A percentile compares a stretch with the other conserved stretches of the same genome.
phyloP scores from a whole-genome alignment of 2,888 invertebrate genomes.

The Dasypolia templi region DNA sequence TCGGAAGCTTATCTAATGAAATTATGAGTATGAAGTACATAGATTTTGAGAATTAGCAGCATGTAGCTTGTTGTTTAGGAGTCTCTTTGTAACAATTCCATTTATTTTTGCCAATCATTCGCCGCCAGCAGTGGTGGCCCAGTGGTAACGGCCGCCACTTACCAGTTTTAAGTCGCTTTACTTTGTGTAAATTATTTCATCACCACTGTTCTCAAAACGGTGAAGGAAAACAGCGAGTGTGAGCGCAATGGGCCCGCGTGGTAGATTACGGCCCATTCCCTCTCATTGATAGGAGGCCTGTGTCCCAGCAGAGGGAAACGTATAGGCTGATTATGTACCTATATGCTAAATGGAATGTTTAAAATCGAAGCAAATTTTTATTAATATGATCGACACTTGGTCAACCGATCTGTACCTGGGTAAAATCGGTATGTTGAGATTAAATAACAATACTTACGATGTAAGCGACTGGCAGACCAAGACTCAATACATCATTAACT shows the following conservation, averaged over 20 bases:
- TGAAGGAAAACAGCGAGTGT: too few relatives aligned
- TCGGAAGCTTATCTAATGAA: slow-evolving; percentile 16
- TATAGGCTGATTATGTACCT: too few relatives aligned
- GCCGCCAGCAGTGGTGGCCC: too few relatives aligned
- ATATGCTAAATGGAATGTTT: background rate
- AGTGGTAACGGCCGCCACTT: too few relatives aligned
- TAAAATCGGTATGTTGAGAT: background rate
- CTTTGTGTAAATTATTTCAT: too few relatives aligned
- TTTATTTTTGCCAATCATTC: background rate
- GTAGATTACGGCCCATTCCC: too few relatives aligned
- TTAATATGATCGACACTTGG: background rate
- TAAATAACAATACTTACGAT: slow-evolving; percentile 19
- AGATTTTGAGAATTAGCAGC: background rate
- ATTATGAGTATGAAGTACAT: background rate
- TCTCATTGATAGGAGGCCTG: too few relatives aligned
- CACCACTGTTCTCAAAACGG: too few relatives aligned
- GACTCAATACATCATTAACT: slow-evolving; percentile 15
- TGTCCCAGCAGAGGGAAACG: too few relatives aligned
- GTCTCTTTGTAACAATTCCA: background rate
- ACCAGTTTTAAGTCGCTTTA: too few relatives aligned
- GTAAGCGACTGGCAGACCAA: slow-evolving; percentile 1
- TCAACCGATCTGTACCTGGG: background rate
- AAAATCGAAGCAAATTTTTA: background rate
- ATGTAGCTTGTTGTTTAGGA: background rate
- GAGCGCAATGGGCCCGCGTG: too few relatives aligned